Evolutionary conservation across 2,888 invertebrate genomes (phyloP).

Genomic region (Drosophila atripex): DNA sequence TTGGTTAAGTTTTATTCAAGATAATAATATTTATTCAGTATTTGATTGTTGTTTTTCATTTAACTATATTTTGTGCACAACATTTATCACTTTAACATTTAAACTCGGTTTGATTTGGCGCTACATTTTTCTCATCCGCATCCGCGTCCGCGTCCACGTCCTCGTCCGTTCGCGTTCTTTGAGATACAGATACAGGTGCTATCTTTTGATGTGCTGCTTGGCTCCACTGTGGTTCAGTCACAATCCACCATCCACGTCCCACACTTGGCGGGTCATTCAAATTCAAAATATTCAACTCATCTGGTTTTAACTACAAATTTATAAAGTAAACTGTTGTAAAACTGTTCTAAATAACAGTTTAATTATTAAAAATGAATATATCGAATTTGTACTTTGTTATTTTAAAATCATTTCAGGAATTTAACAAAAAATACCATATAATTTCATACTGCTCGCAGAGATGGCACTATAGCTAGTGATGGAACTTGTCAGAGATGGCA

Average conservation of each 20-base stretch:
- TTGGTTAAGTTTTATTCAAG: constrained; percentile 1
- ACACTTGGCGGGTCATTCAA: no score
- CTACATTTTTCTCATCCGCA: neutral
- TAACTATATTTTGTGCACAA: neutral
- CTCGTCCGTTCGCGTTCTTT: neutral
- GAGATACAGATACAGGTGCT: neutral
- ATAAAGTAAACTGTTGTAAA: no score
- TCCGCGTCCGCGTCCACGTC: neutral
- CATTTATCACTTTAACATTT: neutral
- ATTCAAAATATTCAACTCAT: no score
- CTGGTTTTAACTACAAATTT: no score
- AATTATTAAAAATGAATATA: no score
- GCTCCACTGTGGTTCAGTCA: no score
- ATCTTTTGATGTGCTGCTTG: no score
- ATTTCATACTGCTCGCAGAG: neutral
- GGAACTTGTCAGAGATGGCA: constrained; percentile 25
- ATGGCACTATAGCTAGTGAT: neutral
- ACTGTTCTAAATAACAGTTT: no score
- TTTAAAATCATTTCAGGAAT: no score
- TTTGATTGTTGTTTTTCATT: neutral
- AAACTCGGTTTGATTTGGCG: neutral
- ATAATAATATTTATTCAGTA: neutral
- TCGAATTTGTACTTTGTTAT: no score
- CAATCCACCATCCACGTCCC: no score
- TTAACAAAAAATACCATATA: neutral